phyloP scores from a whole-genome alignment of 2,113 vertebrate species.

The Periophthalmodon schlosseri region DNA sequence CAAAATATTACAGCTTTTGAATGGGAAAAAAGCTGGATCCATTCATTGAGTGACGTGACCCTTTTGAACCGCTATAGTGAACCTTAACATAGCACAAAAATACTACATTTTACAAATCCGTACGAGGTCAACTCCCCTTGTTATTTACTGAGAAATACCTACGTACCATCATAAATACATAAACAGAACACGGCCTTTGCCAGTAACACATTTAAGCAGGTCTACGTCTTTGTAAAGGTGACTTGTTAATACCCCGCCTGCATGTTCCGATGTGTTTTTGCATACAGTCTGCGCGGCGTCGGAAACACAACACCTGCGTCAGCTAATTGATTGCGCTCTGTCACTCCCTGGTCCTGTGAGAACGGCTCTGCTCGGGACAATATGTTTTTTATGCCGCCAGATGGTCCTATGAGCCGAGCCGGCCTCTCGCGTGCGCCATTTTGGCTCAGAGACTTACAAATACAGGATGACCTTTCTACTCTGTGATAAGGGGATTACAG shows the following conservation, averaged over 20 bases:
- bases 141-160: too few species aligned
- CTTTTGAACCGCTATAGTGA: too few species aligned
- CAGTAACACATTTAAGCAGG: too few species aligned
- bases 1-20: too few species aligned
- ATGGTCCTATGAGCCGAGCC: conserved; percentile 9
- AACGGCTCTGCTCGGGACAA: not conserved
- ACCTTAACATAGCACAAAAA: too few species aligned
- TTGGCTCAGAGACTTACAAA: not conserved
- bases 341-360: conserved; percentile 20
- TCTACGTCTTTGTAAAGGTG: not conserved
- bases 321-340: conserved; percentile 19
- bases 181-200: too few species aligned
- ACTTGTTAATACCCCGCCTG: not conserved
- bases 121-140: too few species aligned
- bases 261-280: not conserved
- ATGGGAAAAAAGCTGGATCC: too few species aligned
- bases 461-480: not conserved
- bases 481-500: not conserved
- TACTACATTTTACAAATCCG: too few species aligned
- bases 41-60: too few species aligned
- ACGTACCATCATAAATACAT: too few species aligned
- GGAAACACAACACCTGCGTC: conserved; percentile 4
- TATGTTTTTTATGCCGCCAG: conserved; percentile 16
- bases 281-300: not conserved
- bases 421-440: not conserved